Base-by-base conservation (phyloP, 2,113 vertebrate species). In the Corynorhinus townsendii region DNA sequence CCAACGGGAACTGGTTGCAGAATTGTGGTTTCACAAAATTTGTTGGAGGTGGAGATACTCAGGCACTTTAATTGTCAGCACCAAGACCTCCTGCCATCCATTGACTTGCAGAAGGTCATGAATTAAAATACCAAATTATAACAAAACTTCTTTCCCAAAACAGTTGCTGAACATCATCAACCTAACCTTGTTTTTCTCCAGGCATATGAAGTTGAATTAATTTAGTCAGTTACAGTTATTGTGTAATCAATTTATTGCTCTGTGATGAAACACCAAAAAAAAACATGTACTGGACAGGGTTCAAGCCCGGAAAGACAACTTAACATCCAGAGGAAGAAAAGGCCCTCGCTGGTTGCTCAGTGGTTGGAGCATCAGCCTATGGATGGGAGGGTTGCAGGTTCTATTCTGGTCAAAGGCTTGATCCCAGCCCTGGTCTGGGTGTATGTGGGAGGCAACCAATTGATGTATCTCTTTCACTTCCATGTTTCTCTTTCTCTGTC, bases 131-230 rank as follows among this genome's bases (percentile, higher is more conserved):
- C 24, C 33, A 93, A 73, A 75, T 86, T 93, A 75, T n/a, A 92
- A 69, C 35, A 95, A 91, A 94, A 43, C 69, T 86, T 22, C 84
- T 93, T 91, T 95, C 71, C 68, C 75, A 95, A 89, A 95, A 89
- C 64, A 86, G 59, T 73, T 45, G 11, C 47, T 69, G 76, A 84
- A 76, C n/a, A 66, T 91, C 88, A 84, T 95, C 75, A 81, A 11
- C 24, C 19, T 64, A 71, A 96, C 66, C 33, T 94, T 95, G 47
- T 28, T 75, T 90, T 93, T 87, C 84, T 90, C n/a, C 81, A 89
- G 76, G 75, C 35, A 81, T 86, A 68, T 35, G 35, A 89, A 40
- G 16, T 47, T 30, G 26, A 93, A 95, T 93, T 80, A 96, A 95
- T 86, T 94, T 68, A 83, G 22, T 86, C 81, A 52, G 40, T 93